Evolutionary conservation across 2,113 vertebrate species (phyloP), one percentile per base, ranked within the genome.

Genomic region (Melanocharis versteri): DNA sequence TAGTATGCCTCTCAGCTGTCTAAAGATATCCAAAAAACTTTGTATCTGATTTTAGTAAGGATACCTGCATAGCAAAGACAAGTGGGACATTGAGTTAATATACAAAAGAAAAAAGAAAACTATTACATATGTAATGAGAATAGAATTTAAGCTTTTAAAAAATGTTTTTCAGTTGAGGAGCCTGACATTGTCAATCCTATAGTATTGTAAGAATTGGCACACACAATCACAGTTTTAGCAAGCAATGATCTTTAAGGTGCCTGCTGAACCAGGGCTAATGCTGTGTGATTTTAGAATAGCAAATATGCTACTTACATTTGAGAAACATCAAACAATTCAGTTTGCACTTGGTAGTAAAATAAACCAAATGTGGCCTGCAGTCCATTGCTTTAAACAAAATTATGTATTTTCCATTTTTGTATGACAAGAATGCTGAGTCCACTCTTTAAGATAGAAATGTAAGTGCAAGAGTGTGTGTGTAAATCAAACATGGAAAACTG

Each of bases 351-450:
- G 7, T 20, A 33, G 17, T 14, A 56, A 79, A 89, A 70, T 17
- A 89, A 13, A 4, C 5, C 33, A 76, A 35, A 72, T 64, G 21
- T 23, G 4, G 7, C 7, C 19, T 80, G 9, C 7, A 88, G 42
- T 50, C 15, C 23, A 23, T 44, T 65, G 21, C 7, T 76, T 85
- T 64, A 47, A 72, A 51, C 17, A 44, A 83, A 68, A 53, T 14
- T 6, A 31, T 14, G 7, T 60, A 23, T 70, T 73, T 84, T 56
- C 15, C 11, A n/a, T 37, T 40, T 73, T 22, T 24, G 21, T 44
- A 57, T 4, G 8, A 27, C 13, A 70, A 44, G n/a, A 82, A 31
- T 2, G 3, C 2, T 0, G 19, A 57, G 19, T 11, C 24, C 8
- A 61, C 12, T 17, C 18, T 81, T 31, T 70, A 53, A 40, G 42